Conservation (phyloP, 2,113 vertebrate species). For the Neolamprologus fasciatus region DNA sequence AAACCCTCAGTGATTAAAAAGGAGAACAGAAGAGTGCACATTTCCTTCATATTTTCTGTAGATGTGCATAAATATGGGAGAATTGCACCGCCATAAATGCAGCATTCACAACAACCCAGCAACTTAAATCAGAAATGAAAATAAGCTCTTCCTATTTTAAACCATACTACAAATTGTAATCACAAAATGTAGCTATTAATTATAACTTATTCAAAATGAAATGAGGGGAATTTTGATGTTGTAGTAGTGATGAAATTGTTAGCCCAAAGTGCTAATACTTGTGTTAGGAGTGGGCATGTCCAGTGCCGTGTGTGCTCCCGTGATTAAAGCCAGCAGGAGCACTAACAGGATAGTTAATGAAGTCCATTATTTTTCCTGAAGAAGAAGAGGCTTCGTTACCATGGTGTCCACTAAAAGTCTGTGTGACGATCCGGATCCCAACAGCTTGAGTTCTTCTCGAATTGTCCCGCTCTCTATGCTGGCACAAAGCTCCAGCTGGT, state of each 20-base stretch:
- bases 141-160: neutral
- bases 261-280: neutral
- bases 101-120: neutral
- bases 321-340: conserved; percentile 26
- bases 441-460: conserved; percentile 55
- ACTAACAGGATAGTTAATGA: conserved; percentile 45
- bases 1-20: accelerated
- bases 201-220: neutral
- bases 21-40: neutral
- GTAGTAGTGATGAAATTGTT: neutral
- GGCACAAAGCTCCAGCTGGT: conserved; percentile 25
- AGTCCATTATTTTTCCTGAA: conserved; percentile 26
- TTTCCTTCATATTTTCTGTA: neutral
- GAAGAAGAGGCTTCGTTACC: conserved; percentile 24
- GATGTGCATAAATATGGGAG: neutral
- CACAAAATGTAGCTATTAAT: neutral
- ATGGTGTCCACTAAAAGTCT: conserved; percentile 43
- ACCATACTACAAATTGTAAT: neutral
- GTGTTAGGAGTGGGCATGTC: neutral
- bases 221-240: neutral
- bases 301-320: neutral
- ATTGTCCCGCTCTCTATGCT: conserved; percentile 27
- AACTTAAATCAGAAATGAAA: neutral
- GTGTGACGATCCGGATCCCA: conserved; percentile 30
- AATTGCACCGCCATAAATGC: neutral